Evolutionary conservation across 1,140 invertebrate genomes (phyloP), one percentile per base, ranked within the genome.

Genomic region (Dinoponera quadriceps): DNA sequence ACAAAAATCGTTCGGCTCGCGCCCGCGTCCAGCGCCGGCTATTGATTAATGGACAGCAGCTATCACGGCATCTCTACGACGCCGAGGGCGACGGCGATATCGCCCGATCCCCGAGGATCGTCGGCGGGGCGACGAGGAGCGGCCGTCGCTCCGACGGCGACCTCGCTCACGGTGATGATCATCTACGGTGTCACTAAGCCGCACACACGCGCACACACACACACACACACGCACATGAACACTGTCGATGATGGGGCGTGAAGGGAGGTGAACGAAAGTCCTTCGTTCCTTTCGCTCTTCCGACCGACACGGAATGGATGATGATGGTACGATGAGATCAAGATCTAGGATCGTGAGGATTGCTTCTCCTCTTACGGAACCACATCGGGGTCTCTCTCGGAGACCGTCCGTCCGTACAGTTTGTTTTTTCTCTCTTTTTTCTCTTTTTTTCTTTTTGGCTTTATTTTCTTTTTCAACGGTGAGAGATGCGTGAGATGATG

Each of bases 181-280:
- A 75, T 69, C 85, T 87, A 87, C 81, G 75, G 77, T 77, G 85
- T 87, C 85, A 82, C 59, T 82, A 83, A 38, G 84, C 51, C 68
- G 57, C 57, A 71, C 49, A 63, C 69, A 75, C 69, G 49, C 83
- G 48, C 71, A 49, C 69, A 48, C 44, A 63, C 66, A 57, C 77
- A 74, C 72, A 57, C 55, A 20, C 29, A 44, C 55, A 60, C 71
- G 68, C 48, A 74, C 44, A 27, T 25, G 54, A 55, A 60, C n/a
- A 38, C 29, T 20, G 72, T 62, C 68, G 57, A 75, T 84, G 72
- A 82, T 49, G 57, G 65, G 49, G 49, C 51, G 38, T 44, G 38
- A 44, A 44, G 38, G 22, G 29, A 59, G 73, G 22, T 75, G 80
- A 55, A 54, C 60, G 71, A 80, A 81, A 33, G 33, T 71, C 49